phyloP scores from a whole-genome alignment of 2,797 vertebrate species.

The Neosalanx taihuensis region DNA sequence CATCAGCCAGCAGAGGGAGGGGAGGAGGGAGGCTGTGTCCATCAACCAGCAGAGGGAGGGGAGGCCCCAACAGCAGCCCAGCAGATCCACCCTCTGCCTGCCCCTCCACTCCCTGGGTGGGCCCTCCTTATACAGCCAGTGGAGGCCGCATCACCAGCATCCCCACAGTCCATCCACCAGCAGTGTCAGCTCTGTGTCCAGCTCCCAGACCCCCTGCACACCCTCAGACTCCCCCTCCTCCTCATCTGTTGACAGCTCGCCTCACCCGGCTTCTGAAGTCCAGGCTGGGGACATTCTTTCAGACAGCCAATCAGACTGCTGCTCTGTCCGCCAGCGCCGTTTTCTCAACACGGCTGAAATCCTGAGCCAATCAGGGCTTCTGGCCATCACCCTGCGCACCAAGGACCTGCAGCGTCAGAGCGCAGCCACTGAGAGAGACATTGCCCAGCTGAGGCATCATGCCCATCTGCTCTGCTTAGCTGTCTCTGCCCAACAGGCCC shows the following conservation, averaged over 20 bases:
- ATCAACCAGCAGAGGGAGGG: constrained; percentile 37
- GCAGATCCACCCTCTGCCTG: constrained; percentile 18
- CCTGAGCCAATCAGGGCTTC: constrained; percentile 65
- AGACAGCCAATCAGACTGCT: constrained; percentile 24
- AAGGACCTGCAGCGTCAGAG: constrained; percentile 68
- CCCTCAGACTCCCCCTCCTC: constrained; percentile 26
- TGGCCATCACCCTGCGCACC: constrained; percentile 66
- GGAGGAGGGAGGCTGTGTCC: constrained; percentile 50
- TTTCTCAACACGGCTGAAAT: constrained; percentile 72
- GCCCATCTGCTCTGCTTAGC: constrained; percentile 60
- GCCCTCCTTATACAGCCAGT: constrained; percentile 18
- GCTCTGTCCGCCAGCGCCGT: constrained; percentile 44
- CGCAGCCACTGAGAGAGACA: constrained; percentile 51
- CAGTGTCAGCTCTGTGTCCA: constrained; percentile 51
- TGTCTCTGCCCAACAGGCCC: constrained; percentile 14
- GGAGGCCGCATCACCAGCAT: constrained; percentile 14
- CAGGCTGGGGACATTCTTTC: constrained; percentile 1
- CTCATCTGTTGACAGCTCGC: constrained; percentile 32
- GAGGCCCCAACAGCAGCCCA: constrained; percentile 12
- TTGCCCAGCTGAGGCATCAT: constrained; percentile 66
- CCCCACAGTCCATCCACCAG: constrained; percentile 22
- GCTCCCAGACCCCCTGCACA: constrained; percentile 47
- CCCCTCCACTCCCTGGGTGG: constrained; percentile 9
- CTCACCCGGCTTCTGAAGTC: constrained; percentile 2
- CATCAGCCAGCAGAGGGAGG: constrained; percentile 48